Evolutionary conservation across 2,888 invertebrate species (phyloP).

Genomic region (Xylocampa areola): DNA sequence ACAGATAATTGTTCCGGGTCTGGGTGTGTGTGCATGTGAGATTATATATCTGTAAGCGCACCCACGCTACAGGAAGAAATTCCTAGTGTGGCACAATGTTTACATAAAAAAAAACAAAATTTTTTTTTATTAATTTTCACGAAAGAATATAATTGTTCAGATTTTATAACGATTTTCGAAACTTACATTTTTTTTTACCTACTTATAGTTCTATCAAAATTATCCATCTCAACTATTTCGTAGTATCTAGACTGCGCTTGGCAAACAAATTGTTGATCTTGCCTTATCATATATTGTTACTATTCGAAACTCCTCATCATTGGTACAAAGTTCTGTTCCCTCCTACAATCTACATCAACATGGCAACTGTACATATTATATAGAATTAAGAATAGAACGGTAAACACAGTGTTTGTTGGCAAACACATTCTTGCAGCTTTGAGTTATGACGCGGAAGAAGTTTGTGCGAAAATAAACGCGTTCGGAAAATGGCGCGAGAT

Average conservation of each 20-base stretch:
- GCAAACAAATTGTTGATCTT: constrained; percentile 8
- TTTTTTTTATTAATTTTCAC: too few species aligned
- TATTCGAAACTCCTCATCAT: constrained; percentile 4
- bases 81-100: too few species aligned
- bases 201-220: too few species aligned
- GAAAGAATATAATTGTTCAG: too few species aligned
- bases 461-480: constrained; percentile 38
- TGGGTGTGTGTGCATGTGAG: too few species aligned
- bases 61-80: too few species aligned
- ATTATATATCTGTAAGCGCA: too few species aligned
- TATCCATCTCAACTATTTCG: too few species aligned
- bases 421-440: constrained; percentile 40
- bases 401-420: constrained; percentile 53
- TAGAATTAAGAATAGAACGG: constrained; percentile 39
- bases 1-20: too few species aligned
- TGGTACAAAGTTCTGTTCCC: constrained; percentile 18
- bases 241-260: constrained; percentile 11
- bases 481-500: constrained; percentile 13
- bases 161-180: too few species aligned
- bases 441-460: constrained; percentile 49
- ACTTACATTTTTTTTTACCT: too few species aligned
- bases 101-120: too few species aligned
- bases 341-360: constrained; percentile 18
- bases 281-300: constrained; percentile 18
- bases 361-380: constrained; percentile 29